phyloP scores from a whole-genome alignment of 2,113 vertebrate genomes.

The Apaloderma vittatum region DNA sequence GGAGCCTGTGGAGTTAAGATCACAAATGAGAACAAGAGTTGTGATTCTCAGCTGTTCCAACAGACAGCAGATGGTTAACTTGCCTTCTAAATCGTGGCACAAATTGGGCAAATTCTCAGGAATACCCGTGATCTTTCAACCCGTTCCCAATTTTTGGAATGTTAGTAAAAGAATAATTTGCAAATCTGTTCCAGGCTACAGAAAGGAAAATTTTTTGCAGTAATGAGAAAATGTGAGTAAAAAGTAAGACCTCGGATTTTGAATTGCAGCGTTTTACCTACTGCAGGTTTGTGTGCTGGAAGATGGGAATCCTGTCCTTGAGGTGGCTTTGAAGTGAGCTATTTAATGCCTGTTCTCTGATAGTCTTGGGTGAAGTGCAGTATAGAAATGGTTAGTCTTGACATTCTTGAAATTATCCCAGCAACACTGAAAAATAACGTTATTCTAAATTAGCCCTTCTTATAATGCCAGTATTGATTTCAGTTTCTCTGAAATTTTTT shows the following conservation, averaged over 20 bases:
- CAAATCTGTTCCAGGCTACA: background rate
- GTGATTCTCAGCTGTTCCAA: constrained; percentile 14
- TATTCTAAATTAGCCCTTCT: background rate
- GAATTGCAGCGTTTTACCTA: background rate
- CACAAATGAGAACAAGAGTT: background rate
- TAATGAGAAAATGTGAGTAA: background rate
- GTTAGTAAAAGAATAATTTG: background rate
- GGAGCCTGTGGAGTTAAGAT: background rate
- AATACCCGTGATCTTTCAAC: background rate
- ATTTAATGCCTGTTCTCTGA: background rate
- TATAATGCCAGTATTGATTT: background rate
- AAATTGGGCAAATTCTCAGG: constrained; percentile 15
- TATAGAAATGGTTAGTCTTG: background rate
- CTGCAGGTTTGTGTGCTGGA: background rate
- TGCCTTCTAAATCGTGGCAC: constrained; percentile 3
- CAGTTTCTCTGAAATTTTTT: background rate
- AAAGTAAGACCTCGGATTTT: background rate
- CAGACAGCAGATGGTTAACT: constrained; percentile 30
- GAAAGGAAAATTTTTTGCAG: background rate
- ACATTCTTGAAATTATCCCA: background rate
- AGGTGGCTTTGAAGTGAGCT: background rate
- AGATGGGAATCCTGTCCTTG: background rate
- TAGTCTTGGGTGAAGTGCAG: background rate
- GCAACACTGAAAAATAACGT: background rate
- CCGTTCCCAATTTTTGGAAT: background rate